Evolutionary conservation across 2,888 invertebrate genomes (phyloP).

Genomic region (Frankliniella intonsa): DNA sequence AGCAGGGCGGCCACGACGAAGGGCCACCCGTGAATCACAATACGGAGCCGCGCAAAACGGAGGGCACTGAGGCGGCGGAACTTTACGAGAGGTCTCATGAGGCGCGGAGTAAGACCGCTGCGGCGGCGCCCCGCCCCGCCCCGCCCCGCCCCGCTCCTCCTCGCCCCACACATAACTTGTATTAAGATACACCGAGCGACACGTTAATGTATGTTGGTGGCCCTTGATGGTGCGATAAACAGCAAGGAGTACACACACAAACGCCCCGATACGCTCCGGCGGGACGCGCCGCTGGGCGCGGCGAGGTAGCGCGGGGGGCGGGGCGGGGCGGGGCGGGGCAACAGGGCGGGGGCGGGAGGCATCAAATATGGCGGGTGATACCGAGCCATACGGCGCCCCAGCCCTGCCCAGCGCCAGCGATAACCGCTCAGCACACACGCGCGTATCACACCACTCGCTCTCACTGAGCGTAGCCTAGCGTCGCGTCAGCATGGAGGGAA

Average conservation of each 20-base stretch:
- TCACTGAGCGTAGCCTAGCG: too few species aligned
- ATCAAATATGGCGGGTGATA: not conserved
- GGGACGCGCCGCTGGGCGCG: not conserved
- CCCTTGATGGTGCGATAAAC: constrained; percentile 23
- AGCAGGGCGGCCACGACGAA: not conserved
- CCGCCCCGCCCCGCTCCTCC: not conserved
- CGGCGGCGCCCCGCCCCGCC: not conserved
- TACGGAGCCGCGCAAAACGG: not conserved
- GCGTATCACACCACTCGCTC: too few species aligned
- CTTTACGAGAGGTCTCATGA: constrained; percentile 11
- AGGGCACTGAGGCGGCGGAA: not conserved
- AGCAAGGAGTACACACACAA: constrained; percentile 19
- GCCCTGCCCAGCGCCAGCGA: not conserved
- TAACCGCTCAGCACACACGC: not conserved
- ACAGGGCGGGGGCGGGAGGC: not conserved
- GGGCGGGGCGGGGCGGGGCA: not conserved
- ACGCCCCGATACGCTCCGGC: not conserved
- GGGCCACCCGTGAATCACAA: constrained; percentile 1
- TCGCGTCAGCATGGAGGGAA: too few species aligned
- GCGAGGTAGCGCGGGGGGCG: not conserved
- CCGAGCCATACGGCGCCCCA: not conserved
- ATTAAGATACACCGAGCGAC: constrained; percentile 22
- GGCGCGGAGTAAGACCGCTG: not conserved
- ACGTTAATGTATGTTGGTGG: constrained; percentile 22
- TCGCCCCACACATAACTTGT: not conserved